phyloP scores from a whole-genome alignment of 2,797 vertebrate genomes.

The Micropoecilia bifurca region DNA sequence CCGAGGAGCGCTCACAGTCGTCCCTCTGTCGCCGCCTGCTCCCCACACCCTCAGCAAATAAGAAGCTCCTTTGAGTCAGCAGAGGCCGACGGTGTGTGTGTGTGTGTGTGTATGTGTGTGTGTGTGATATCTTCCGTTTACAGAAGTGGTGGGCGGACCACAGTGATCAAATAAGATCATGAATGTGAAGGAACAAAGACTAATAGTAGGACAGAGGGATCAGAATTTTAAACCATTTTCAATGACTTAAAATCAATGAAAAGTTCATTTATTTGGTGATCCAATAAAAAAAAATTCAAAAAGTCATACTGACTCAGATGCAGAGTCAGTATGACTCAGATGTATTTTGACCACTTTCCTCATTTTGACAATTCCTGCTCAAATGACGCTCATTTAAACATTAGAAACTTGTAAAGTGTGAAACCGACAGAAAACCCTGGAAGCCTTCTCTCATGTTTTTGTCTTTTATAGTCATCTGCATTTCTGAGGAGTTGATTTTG shows the following conservation, averaged over 20 bases:
- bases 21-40: conserved; percentile 73
- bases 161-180: neutral
- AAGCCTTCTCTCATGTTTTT: neutral
- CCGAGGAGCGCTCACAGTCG: conserved; percentile 72
- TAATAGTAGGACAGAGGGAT: neutral
- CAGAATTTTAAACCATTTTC: no score
- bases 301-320: neutral
- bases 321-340: no score
- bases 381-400: neutral
- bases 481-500: neutral
- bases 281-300: neutral
- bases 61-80: conserved; percentile 69
- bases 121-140: conserved; percentile 16
- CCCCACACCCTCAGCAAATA: conserved; percentile 66
- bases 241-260: neutral
- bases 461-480: neutral
- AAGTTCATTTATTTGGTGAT: neutral
- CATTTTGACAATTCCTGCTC: no score
- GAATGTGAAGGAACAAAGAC: conserved; percentile 17
- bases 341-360: neutral
- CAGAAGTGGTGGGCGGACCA: conserved; percentile 16
- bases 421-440: neutral
- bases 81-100: conserved; percentile 43
- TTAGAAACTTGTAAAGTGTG: neutral
- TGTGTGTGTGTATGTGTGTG: conserved; percentile 11